These are phyloP conservation scores for Hapalemur alaotrensis DNA, from an alignment of 2,797 vertebrate species.

Conservation along the genomic window DNA sequence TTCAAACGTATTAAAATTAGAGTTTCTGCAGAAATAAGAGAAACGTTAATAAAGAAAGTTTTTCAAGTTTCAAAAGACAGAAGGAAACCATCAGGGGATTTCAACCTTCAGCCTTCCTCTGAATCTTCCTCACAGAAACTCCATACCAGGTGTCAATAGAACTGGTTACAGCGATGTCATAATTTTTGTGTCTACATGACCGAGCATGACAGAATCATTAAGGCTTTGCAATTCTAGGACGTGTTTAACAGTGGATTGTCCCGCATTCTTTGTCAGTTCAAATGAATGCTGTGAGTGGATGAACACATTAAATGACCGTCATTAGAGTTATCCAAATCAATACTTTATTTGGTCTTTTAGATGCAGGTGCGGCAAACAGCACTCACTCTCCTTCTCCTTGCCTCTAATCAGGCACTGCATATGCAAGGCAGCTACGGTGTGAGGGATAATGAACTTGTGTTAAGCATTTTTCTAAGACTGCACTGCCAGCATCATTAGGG, in stretches of 20 bases:
- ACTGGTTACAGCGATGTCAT: background rate
- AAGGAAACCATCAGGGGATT: background rate
- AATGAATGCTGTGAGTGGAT: slow-evolving; percentile 71
- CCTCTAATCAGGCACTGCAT: slow-evolving; percentile 79
- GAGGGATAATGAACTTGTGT: slow-evolving; percentile 83
- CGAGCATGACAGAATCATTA: slow-evolving; percentile 25
- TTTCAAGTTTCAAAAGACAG: slow-evolving; percentile 12
- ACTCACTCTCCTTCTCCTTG: slow-evolving; percentile 76
- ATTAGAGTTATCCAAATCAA: slow-evolving; percentile 83
- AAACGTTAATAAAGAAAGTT: background rate
- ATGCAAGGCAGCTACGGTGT: slow-evolving; percentile 70
- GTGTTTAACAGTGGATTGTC: slow-evolving; percentile 59
- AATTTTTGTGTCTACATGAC: slow-evolving; percentile 51
- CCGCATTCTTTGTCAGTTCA: slow-evolving; percentile 72
- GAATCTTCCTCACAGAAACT: background rate
- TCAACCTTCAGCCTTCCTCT: slow-evolving; percentile 6
- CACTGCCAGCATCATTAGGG: slow-evolving; percentile 70
- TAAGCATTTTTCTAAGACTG: slow-evolving; percentile 70
- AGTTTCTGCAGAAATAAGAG: background rate
- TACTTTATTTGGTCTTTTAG: slow-evolving; percentile 81
- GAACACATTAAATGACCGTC: slow-evolving; percentile 80
- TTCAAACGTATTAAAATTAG: background rate
- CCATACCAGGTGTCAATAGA: background rate
- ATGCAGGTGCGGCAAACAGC: slow-evolving; percentile 76
- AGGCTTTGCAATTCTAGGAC: slow-evolving; percentile 54